Base-by-base conservation (phyloP, 30 jellyfish, hydroid and myxozoan genomes). In the Hydra vulgaris region DNA sequence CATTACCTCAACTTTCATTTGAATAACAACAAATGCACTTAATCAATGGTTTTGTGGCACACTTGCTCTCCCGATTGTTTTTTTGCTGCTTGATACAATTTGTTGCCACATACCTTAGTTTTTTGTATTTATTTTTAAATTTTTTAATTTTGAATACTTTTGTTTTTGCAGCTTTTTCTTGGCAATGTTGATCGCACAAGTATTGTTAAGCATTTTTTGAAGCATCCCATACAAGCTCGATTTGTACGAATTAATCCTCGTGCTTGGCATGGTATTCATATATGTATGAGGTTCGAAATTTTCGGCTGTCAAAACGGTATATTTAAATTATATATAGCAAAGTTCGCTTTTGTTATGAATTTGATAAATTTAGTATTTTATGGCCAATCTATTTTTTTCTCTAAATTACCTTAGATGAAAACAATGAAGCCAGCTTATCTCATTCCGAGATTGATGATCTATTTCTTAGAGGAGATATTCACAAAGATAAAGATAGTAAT, bases 191-290 rank as follows among this genome's bases (percentile, higher is more conserved):
- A 93, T 73, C 85, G 96, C 21, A 86, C 95, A 12, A 74, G 76
- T 21, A 93, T 93, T 55, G 99, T 93, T 76, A 93, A 93, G 24
- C 96, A 93, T 83, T 93, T 86, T 76, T 78, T 93, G 24, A 86
- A 86, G 66, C 86, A 81, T 53, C 99, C 99, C 81, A 76, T 93
- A 1, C 81, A 69, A 74, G 99, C 99, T 18, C 77, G 96, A 68
- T 93, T 86, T 72, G 83, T 93, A n/a, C 89, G 99, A 4, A 80
- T 93, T 53, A 93, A 93, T 81, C 99, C 99, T 26, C 74, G 99
- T 3, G 96, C 99, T 16, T 93, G 99, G 99, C 95, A 87, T 78
- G 99, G 99, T 4, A 83, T 84, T 23, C 99, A 93, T 77, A 93
- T 93, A 27, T 93, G 99, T 82, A 69, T 86, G 90, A 88, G 99